Evolutionary conservation across 2,888 invertebrate genomes (phyloP).

Genomic region (Polydrusus pterygomalis): DNA sequence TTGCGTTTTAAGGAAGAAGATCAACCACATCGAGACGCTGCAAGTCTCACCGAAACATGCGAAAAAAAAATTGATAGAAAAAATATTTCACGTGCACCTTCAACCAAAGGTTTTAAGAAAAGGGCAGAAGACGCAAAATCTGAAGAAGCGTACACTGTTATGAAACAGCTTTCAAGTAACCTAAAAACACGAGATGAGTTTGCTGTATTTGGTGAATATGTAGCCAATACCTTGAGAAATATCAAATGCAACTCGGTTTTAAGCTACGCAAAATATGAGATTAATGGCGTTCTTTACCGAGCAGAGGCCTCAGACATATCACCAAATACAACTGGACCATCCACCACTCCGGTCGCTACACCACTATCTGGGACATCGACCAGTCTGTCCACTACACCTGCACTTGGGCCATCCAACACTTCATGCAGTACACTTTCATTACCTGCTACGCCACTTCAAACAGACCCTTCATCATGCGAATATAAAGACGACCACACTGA

Average conservation of each 20-base stretch:
- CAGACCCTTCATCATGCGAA: not conserved
- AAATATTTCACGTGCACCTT: conserved; percentile 30
- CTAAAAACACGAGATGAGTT: conserved; percentile 52
- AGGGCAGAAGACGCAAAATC: conserved; percentile 45
- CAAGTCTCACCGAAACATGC: conserved; percentile 42
- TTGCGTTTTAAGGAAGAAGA: conserved; percentile 41
- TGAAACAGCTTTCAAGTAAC: conserved; percentile 49
- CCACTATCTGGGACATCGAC: not conserved
- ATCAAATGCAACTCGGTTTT: conserved; percentile 26
- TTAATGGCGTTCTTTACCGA: conserved; percentile 43
- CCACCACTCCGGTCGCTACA: conserved; percentile 28
- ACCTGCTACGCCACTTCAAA: conserved; percentile 27
- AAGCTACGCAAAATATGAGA: conserved; percentile 37
- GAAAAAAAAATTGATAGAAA: conserved; percentile 14
- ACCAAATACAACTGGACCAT: conserved; percentile 29
- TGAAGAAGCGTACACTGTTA: conserved; percentile 51
- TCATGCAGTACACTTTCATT: not conserved
- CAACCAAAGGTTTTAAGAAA: conserved; percentile 48
- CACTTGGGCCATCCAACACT: not conserved
- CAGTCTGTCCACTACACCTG: too few relatives aligned
- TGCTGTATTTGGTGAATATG: conserved; percentile 44
- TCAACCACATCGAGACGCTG: conserved; percentile 36
- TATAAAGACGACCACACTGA: conserved; percentile 18
- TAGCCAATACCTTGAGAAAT: conserved; percentile 35
- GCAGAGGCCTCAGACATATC: conserved; percentile 39